Base-by-base conservation (phyloP, 2,113 vertebrate species). In the Pygoscelis adeliae region DNA sequence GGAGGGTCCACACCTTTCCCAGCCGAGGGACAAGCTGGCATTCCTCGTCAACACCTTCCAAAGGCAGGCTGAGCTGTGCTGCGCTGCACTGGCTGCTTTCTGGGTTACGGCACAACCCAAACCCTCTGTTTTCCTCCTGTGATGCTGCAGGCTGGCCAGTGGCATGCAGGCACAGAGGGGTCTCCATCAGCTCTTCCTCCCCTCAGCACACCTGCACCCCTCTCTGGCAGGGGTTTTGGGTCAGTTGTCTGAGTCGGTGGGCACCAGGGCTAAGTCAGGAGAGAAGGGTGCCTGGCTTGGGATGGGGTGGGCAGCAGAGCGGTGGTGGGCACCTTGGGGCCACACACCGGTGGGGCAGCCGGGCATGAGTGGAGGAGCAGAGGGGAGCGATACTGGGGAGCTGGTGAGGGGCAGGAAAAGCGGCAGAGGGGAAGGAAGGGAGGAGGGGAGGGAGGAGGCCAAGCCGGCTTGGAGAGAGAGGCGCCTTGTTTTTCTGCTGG, bases 231-330 rank as follows among this genome's bases (percentile, higher is more conserved):
- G 44, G 47, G 1, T 46, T 95, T 90, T 22, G 52, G 26, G 15
- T 44, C 4, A 5, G 26, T 3, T 87, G 26, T 77, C 32, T 59
- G 40, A 73, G 58, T 47, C 1, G 0, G 11, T 1, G 1, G 29
- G 44, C 1, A 7, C 26, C 4, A 4, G 34, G 15, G 40, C 34
- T 82, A 53, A 78, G 69, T 25, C n/a, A 50, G 69, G 36, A 78
- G 59, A 55, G 59, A 32, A 78, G 0, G 0, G n/a, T 78, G 32
- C 26, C 34, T 70, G 29, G 11, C 72, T 78, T 2, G 2, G 46
- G 67, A 11, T 27, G 21, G 52, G 44, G 40, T 25, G 15, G 56
- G 58, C 72, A 87, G 77, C 34, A 95, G 61, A 76, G 20, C 1
- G 1, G 34, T 66, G 52, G 17, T 83, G 38, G 46, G 18, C 7